phyloP scores from a whole-genome alignment of 2,113 vertebrate species.

The Leucopsar rothschildi region DNA sequence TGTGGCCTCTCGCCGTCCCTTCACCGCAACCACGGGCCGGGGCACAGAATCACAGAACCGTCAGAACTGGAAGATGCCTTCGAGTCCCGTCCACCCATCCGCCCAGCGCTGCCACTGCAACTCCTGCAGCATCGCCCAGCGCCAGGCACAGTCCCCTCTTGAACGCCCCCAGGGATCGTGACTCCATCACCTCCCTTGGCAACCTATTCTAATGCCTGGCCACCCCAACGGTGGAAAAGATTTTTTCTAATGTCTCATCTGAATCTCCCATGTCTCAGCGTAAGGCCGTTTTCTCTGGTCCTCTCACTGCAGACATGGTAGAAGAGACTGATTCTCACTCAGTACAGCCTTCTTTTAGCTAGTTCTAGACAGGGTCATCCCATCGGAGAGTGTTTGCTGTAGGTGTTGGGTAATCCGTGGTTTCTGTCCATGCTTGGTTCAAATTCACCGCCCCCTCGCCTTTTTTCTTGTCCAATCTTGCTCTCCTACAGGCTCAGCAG shows the following conservation, averaged over 20 bases:
- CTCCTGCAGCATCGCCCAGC: not conserved
- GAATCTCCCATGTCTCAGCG: too few species aligned
- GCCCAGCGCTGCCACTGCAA: accelerated
- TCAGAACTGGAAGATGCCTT: accelerated
- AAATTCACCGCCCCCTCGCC: accelerated
- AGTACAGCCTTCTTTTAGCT: accelerated
- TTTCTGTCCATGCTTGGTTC: not conserved
- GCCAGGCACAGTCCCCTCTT: accelerated
- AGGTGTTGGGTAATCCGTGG: not conserved
- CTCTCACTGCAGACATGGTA: not conserved
- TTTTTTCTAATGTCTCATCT: not conserved
- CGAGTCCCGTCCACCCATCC: too few species aligned
- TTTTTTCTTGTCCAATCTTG: not conserved
- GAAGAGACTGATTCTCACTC: not conserved
- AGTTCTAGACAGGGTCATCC: not conserved
- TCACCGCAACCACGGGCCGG: not conserved
- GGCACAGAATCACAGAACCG: not conserved
- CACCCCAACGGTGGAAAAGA: accelerated
- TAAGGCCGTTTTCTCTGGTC: not conserved
- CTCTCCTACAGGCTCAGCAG: accelerated
- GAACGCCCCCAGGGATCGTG: not conserved
- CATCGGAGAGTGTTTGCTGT: not conserved
- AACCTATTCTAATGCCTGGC: accelerated
- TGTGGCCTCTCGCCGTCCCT: not conserved
- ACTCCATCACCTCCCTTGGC: too few species aligned